Conservation (phyloP, 2,113 vertebrate genomes). For the Vombatus ursinus region DNA sequence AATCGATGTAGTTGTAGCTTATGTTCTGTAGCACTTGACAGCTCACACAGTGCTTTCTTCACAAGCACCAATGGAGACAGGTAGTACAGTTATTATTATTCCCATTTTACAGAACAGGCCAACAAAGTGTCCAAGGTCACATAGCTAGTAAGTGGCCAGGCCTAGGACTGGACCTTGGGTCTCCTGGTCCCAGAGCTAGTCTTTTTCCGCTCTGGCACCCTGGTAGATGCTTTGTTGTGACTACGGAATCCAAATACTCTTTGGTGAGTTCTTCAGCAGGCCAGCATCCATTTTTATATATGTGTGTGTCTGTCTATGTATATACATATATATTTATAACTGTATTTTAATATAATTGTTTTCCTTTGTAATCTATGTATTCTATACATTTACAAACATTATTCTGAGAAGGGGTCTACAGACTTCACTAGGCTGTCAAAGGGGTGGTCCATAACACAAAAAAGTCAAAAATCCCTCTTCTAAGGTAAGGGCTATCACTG, state of each 20-base stretch:
- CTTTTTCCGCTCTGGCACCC: neutral
- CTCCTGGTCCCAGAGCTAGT: constrained; percentile 3
- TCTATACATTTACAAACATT: too few relatives aligned
- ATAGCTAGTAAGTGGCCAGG: neutral
- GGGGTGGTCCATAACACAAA: neutral
- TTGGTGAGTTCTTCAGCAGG: neutral
- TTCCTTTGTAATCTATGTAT: too few relatives aligned
- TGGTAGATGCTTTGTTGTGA: neutral
- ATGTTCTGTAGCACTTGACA: neutral
- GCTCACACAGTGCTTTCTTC: neutral
- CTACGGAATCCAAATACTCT: neutral
- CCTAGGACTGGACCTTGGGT: neutral
- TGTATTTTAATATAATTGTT: too few relatives aligned
- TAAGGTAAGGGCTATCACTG: neutral
- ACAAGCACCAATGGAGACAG: neutral
- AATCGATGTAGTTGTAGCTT: neutral
- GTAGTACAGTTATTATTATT: neutral
- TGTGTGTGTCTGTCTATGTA: neutral
- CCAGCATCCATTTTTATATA: neutral
- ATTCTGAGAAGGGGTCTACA: too few relatives aligned
- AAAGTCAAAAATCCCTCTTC: neutral
- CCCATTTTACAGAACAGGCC: neutral
- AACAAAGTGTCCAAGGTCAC: neutral
- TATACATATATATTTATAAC: neutral
- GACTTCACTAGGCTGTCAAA: neutral